Percentiles rank a stretch among this genome's conserved stretches.
phyloP scores from a whole-genome alignment of 2,113 vertebrate species.

The Delphinapterus leucas region DNA sequence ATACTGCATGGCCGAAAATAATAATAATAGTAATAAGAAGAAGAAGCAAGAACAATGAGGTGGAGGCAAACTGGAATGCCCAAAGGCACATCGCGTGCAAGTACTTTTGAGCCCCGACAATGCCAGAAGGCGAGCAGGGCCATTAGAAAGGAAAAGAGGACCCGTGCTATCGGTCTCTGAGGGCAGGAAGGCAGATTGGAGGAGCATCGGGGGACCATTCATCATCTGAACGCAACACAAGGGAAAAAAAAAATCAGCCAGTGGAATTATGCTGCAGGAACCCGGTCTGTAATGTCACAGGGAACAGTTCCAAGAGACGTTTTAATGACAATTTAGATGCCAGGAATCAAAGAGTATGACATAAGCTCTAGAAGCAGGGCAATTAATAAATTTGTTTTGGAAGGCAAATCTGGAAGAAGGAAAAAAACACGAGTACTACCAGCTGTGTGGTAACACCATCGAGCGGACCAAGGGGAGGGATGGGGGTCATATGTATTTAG shows the following conservation, averaged over 20 bases:
- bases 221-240: not conserved
- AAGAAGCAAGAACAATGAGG: no score
- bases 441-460: not conserved
- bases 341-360: conserved; percentile 13
- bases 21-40: fast-evolving
- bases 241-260: not conserved
- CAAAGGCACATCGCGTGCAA: not conserved
- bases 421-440: not conserved
- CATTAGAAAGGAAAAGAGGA: not conserved
- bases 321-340: not conserved
- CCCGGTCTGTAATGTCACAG: not conserved
- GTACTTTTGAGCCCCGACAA: not conserved
- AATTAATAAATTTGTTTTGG: conserved; percentile 34
- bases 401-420: conserved; percentile 22
- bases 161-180: not conserved
- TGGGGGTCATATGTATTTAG: not conserved
- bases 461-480: not conserved
- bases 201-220: not conserved
- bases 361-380: not conserved
- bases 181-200: not conserved
- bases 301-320: not conserved
- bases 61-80: not conserved
- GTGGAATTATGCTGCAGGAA: not conserved
- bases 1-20: no score
- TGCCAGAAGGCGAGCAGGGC: not conserved